Conservation (phyloP, 2,888 invertebrate species). For the Coecobrya sp. region DNA sequence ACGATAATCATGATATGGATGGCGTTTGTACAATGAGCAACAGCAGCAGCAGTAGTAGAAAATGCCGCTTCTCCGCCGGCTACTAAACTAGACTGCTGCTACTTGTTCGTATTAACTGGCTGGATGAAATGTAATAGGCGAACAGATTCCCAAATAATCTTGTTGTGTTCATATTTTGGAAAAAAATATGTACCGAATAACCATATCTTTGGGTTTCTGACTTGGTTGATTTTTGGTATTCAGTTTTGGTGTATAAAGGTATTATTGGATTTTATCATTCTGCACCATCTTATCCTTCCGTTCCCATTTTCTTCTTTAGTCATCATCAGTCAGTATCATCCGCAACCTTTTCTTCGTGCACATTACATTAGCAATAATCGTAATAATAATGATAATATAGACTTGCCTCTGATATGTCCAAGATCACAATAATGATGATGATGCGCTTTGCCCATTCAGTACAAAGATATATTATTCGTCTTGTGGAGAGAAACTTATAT, state of each 20-base stretch:
- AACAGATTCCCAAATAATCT: background rate
- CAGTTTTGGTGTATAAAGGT: background rate
- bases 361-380: slow-evolving; percentile 63
- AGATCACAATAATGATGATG: slow-evolving; percentile 47
- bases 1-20: background rate
- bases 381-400: slow-evolving; percentile 55
- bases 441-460: slow-evolving; percentile 42
- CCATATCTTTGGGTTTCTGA: background rate
- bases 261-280: slow-evolving; percentile 43
- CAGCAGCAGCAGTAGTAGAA: background rate
- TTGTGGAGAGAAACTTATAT: too few relatives aligned
- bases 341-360: slow-evolving; percentile 42
- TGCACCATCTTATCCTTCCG: slow-evolving; percentile 57
- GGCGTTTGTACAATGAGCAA: background rate
- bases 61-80: slow-evolving; percentile 76
- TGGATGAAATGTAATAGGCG: slow-evolving; percentile 5
- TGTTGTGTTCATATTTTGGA: background rate
- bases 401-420: slow-evolving; percentile 28
- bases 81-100: slow-evolving; percentile 8
- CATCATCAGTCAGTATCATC: background rate
- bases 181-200: background rate
- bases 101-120: background rate
- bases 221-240: background rate
- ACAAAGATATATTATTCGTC: background rate
- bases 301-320: slow-evolving; percentile 44